phyloP scores from a whole-genome alignment of 2,113 vertebrate species.

The Cranoglanis bouderius region DNA sequence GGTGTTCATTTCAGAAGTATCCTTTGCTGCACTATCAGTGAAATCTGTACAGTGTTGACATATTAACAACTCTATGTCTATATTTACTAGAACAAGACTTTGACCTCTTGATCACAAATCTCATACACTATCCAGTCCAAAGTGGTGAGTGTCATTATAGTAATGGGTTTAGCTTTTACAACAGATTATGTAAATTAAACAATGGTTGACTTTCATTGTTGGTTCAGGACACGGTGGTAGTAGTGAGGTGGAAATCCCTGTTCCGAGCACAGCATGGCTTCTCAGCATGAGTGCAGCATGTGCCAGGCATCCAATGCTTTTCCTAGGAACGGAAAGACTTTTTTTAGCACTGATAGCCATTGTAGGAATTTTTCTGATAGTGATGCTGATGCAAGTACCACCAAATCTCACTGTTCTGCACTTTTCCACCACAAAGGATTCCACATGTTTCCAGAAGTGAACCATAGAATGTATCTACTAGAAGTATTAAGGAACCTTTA shows the following conservation, averaged over 20 bases:
- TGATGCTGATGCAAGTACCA: background rate
- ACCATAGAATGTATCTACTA: background rate
- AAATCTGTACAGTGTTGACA: background rate
- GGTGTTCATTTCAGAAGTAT: slow-evolving; percentile 2
- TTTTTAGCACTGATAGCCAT: too few relatives aligned
- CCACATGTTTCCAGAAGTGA: background rate
- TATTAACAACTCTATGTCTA: background rate
- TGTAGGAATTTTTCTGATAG: background rate
- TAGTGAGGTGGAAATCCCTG: slow-evolving; percentile 44
- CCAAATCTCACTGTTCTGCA: background rate
- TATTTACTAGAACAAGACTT: too few relatives aligned
- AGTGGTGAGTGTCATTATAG: background rate
- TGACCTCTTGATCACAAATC: background rate
- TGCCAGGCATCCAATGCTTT: slow-evolving; percentile 4
- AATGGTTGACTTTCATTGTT: slow-evolving; percentile 33
- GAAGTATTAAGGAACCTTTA: background rate
- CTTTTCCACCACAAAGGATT: background rate
- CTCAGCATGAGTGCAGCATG: slow-evolving; percentile 11
- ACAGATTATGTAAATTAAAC: slow-evolving; percentile 31
- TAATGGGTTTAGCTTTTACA: slow-evolving; percentile 14
- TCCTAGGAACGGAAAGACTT: background rate
- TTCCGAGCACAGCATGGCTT: slow-evolving; percentile 41
- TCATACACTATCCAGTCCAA: background rate
- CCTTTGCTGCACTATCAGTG: background rate
- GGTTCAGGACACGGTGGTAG: slow-evolving; percentile 22